A percentile compares a stretch with the other conserved stretches of the same genome.
Conservation (phyloP, 1,140 invertebrate genomes). For the Pseudomyrmex cubaensis region DNA sequence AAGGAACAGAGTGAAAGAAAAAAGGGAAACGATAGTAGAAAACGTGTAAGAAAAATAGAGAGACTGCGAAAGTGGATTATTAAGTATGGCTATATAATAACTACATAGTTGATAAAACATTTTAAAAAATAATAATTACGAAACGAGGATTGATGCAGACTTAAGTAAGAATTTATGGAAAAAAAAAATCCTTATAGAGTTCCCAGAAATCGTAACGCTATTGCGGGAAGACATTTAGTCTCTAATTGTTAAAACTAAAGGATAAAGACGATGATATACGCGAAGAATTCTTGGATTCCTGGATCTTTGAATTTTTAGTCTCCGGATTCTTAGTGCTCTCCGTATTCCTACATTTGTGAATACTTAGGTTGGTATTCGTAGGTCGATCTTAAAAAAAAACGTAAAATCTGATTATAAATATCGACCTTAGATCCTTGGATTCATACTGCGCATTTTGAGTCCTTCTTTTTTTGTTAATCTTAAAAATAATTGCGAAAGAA, state of each 20-base stretch:
- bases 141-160: slow-evolving; percentile 29
- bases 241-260: slow-evolving; percentile 58
- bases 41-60: slow-evolving; percentile 32
- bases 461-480: not conserved
- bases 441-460: slow-evolving; percentile 31
- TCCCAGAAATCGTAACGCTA: slow-evolving; percentile 56
- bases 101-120: slow-evolving; percentile 23
- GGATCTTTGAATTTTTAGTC: slow-evolving; percentile 31
- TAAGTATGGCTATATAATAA: slow-evolving; percentile 25
- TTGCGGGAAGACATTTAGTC: slow-evolving; percentile 55
- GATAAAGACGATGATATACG: not conserved
- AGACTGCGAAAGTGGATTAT: slow-evolving; percentile 32
- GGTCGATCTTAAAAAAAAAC: too few species aligned
- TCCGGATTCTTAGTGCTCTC: not conserved
- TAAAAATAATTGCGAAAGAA: too few species aligned
- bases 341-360: too few species aligned
- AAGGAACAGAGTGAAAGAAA: slow-evolving; percentile 13
- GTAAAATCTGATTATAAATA: too few species aligned
- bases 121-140: slow-evolving; percentile 41
- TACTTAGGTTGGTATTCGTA: too few species aligned
- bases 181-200: slow-evolving; percentile 36
- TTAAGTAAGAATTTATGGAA: slow-evolving; percentile 36
- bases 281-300: slow-evolving; percentile 35
- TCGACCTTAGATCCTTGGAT: not conserved
- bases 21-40: slow-evolving; percentile 18